Base-by-base conservation (phyloP, 1,140 invertebrate species). In the Wasmannia auropunctata region DNA sequence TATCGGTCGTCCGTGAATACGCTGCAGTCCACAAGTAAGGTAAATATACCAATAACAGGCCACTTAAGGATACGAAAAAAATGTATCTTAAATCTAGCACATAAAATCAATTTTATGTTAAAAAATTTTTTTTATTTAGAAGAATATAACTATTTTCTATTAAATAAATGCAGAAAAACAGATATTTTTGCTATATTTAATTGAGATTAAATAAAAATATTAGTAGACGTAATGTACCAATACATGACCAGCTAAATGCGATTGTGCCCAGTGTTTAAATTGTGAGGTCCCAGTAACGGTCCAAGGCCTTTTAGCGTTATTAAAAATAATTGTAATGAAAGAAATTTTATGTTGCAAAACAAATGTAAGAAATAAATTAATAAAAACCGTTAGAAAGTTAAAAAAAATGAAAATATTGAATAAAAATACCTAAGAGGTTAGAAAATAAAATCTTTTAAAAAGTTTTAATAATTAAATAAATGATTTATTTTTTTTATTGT, bases 361-460 rank as follows among this genome's bases (percentile, higher is more conserved):
- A 22, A 25, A 67, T 43, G 22, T 22, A 25, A 67, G 34, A 43
- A 67, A 67, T 67, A 67, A 67, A 31, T 67, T 67, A 67, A 67
- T 67, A 54, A 43, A 43, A 67, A 67, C 43, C 16, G 3, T 16
- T 25, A 46, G 22, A 69, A 69, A 43, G 3, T 7, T 28, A 11
- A 8, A 25, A 40, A 46, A 69, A 46, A 69, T 69, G 0, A 69
- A 25, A 69, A 16, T 69, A 69, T 43, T 46, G 16, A 69, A 69
- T 67, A 65, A 4, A 69, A 16, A 28, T 25, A 22, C 16, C 43
- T 67, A 40, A 67, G n/a, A n/a, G n/a, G n/a, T n/a, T n/a, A n/a
- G n/a, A n/a, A n/a, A n/a, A n/a, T n/a, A n/a, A n/a, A n/a, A n/a
- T n/a, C n/a, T n/a, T n/a, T n/a, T n/a, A n/a, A n/a, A n/a, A n/a